A percentile compares a stretch with the other conserved stretches of the same genome.
These are phyloP conservation scores for Apogon hyalosoma DNA, from an alignment of 2,797 vertebrate species.

Conservation along the genomic window DNA sequence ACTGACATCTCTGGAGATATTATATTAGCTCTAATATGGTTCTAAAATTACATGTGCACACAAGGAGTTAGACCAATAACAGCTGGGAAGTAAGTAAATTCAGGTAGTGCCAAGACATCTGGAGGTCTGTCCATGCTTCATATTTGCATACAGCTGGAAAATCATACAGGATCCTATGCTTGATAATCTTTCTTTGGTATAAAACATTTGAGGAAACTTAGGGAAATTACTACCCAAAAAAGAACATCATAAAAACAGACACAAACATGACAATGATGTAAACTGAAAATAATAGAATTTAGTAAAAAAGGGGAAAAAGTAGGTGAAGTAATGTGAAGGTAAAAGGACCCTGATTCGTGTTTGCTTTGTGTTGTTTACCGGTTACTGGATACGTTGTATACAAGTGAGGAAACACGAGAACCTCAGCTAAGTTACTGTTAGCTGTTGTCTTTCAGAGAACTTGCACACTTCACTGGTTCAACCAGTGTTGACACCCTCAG, in stretches of 20 bases:
- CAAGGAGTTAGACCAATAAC: constrained; percentile 24
- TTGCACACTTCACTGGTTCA: constrained; percentile 59
- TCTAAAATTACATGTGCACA: constrained; percentile 39
- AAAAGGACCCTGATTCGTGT: constrained; percentile 49
- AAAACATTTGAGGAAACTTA: not conserved
- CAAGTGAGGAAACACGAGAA: constrained; percentile 74
- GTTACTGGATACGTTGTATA: constrained; percentile 67
- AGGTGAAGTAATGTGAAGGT: constrained; percentile 8
- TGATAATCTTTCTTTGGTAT: constrained; percentile 14
- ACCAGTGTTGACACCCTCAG: constrained; percentile 59
- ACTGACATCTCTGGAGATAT: constrained; percentile 7
- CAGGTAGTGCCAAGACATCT: not conserved
- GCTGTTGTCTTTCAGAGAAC: constrained; percentile 39
- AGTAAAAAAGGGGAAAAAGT: not conserved
- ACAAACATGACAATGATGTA: not conserved
- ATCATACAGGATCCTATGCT: constrained; percentile 28
- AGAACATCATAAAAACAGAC: not conserved
- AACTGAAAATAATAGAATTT: not conserved
- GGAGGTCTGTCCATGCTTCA: constrained; percentile 28
- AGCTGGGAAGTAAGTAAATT: constrained; percentile 28
- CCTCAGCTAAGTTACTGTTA: constrained; percentile 63
- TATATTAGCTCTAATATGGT: constrained; percentile 1
- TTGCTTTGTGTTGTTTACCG: constrained; percentile 64
- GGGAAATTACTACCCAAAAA: not conserved
- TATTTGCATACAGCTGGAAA: constrained; percentile 42